A percentile compares a stretch with the other conserved stretches of the same genome.
Conservation (phyloP, 2,888 invertebrate species). For the Caradrina clavipalpis region DNA sequence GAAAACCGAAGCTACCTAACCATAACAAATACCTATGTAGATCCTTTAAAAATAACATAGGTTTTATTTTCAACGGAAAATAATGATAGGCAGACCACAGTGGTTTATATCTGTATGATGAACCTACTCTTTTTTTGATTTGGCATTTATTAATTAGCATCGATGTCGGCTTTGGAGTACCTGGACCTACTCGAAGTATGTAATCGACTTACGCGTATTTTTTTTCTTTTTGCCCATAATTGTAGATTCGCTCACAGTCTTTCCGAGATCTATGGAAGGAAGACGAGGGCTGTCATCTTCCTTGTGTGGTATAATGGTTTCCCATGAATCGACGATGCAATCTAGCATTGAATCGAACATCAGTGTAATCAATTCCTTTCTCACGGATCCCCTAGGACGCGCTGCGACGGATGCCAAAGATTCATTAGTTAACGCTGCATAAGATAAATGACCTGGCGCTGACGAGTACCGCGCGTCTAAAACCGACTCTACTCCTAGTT, state of each 20-base stretch:
- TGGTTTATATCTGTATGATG: no score
- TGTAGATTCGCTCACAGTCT: conserved; percentile 75
- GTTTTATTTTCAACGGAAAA: no score
- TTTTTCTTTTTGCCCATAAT: conserved; percentile 76
- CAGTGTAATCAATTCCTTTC: conserved; percentile 79
- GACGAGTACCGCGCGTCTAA: conserved; percentile 62
- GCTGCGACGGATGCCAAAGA: conserved; percentile 62
- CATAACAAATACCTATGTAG: no score
- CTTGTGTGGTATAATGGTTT: conserved; percentile 72
- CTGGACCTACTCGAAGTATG: no score
- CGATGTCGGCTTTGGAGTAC: no score
- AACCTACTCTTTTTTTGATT: no score
- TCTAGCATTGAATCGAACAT: conserved; percentile 85
- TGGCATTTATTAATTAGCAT: no score
- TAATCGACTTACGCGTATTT: conserved; percentile 30
- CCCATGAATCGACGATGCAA: conserved; percentile 83
- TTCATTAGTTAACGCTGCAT: conserved; percentile 67
- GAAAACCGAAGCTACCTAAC: no score
- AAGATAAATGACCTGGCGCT: conserved; percentile 64
- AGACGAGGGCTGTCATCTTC: conserved; percentile 63
- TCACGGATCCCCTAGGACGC: conserved; percentile 75
- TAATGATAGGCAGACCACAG: no score
- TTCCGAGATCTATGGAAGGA: conserved; percentile 65
- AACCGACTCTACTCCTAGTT: conserved; percentile 56
- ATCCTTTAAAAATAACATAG: no score